A percentile compares a stretch with the other conserved stretches of the same genome.
Evolutionary conservation across 2,888 invertebrate genomes (phyloP).

Genomic region (Apotomis capreana): DNA sequence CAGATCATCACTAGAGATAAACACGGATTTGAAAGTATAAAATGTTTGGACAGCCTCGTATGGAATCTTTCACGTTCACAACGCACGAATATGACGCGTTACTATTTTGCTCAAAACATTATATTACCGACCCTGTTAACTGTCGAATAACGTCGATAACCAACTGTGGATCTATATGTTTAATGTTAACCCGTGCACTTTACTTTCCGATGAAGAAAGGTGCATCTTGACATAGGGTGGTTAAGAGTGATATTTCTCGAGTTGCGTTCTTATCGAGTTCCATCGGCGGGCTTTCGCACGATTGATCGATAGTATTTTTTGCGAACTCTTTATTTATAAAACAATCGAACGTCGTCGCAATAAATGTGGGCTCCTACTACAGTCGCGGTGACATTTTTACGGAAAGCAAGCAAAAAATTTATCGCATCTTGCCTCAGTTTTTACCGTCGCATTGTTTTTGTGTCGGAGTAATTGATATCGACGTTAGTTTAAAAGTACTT

Average conservation of each 20-base stretch:
- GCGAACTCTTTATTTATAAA: conserved; percentile 81
- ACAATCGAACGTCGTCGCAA: conserved; percentile 79
- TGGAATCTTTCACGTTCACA: conserved; percentile 79
- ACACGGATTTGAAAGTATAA: conserved; percentile 82
- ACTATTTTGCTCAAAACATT: conserved; percentile 47
- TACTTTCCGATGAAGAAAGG: conserved; percentile 46
- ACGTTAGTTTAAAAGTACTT: conserved; percentile 13
- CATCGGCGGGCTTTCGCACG: conserved; percentile 81
- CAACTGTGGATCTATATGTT: conserved; percentile 41
- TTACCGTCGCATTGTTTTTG: conserved; percentile 24
- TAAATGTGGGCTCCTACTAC: conserved; percentile 77
- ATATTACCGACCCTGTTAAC: conserved; percentile 51
- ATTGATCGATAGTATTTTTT: conserved; percentile 84
- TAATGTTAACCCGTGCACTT: conserved; percentile 46
- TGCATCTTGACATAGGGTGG: conserved; percentile 51
- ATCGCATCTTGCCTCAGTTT: conserved; percentile 36
- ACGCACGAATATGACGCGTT: conserved; percentile 76
- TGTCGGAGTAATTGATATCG: conserved; percentile 37
- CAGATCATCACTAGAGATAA: conserved; percentile 81
- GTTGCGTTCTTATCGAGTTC: conserved; percentile 61
- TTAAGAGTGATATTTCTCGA: conserved; percentile 53
- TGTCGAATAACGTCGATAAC: conserved; percentile 48
- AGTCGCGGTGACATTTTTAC: conserved; percentile 57
- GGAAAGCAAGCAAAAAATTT: conserved; percentile 54
- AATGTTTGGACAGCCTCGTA: conserved; percentile 82